A percentile compares a stretch with the other conserved stretches of the same genome.
Conservation (phyloP, 2,113 vertebrate genomes). For the Chaetorhynchus papuensis region DNA sequence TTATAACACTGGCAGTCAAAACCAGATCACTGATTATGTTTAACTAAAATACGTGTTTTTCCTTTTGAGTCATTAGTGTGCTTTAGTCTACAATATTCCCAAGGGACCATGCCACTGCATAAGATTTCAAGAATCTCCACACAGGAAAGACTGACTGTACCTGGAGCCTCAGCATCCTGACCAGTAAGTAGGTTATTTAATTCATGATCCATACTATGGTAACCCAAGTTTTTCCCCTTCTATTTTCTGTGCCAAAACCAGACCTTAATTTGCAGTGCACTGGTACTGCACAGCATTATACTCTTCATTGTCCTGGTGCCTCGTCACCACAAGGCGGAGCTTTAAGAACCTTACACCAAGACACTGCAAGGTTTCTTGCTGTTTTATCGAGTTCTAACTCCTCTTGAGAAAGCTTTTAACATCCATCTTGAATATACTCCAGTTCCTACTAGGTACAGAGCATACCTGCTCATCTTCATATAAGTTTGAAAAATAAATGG, state of each 20-base stretch:
- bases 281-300: not conserved
- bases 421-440: not conserved
- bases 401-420: not conserved
- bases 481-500: not conserved
- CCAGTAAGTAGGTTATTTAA: not conserved
- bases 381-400: not conserved
- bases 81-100: not conserved
- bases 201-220: not conserved
- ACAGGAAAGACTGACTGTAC: not conserved
- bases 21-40: not conserved
- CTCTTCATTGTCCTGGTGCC: not conserved
- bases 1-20: not conserved
- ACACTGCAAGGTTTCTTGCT: not conserved
- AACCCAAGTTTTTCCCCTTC: not conserved
- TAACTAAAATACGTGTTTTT: not conserved
- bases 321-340: not conserved
- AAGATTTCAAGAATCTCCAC: not conserved
- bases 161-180: not conserved
- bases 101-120: not conserved
- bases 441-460: not conserved
- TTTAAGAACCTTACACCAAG: not conserved
- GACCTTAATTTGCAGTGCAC: not conserved
- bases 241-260: not conserved
- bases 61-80: not conserved
- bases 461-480: not conserved